These are phyloP conservation scores for Microcebus griseorufus DNA, from an alignment of 2,113 vertebrate genomes.

Conservation along the genomic window DNA sequence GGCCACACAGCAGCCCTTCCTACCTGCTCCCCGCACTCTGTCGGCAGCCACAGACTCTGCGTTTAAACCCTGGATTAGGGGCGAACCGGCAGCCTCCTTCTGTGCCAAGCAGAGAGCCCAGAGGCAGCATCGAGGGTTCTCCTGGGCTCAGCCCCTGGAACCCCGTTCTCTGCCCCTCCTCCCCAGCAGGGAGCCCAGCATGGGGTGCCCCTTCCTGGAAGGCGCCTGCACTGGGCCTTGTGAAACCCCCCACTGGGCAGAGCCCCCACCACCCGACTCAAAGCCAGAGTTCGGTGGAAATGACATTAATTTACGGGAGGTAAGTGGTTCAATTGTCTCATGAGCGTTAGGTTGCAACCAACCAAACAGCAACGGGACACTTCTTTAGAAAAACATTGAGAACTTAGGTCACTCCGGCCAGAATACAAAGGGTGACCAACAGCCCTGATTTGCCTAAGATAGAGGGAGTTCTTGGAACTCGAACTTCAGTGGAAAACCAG, in stretches of 20 bases:
- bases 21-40: not conserved
- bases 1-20: not conserved
- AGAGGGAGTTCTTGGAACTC: rapidly evolving
- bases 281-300: not conserved
- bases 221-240: no score
- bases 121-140: not conserved
- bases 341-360: not conserved
- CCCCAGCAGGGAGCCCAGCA: no score
- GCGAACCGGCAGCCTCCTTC: no score
- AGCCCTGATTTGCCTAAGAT: not conserved
- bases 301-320: not conserved
- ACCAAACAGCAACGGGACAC: no score
- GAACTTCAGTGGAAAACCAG: rapidly evolving
- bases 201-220: rapidly evolving
- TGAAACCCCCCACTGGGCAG: not conserved
- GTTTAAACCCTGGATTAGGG: no score
- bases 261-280: no score
- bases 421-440: rapidly evolving
- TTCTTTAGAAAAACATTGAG: not conserved
- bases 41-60: not conserved
- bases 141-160: rapidly evolving
- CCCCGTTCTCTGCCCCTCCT: not conserved
- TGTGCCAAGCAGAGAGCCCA: not conserved
- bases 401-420: rapidly evolving
- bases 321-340: not conserved